Conservation (phyloP, 1,140 invertebrate species). For the Samia ricini region DNA sequence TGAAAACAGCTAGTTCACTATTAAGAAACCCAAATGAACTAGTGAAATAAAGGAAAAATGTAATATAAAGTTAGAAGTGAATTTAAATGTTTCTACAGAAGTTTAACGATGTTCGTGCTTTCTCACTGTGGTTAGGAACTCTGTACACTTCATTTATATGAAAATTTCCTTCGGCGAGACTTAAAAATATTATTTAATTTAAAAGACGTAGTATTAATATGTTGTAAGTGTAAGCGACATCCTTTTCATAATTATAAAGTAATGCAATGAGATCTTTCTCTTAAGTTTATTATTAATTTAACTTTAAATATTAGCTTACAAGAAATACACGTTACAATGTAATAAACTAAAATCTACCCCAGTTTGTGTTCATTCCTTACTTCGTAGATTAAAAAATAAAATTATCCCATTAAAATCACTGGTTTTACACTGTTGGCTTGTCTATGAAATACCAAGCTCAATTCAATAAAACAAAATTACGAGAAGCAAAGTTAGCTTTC, state of each 20-base stretch:
- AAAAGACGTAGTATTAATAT: too few relatives aligned
- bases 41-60: slow-evolving; percentile 4
- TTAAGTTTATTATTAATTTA: too few relatives aligned
- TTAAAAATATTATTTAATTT: slow-evolving; percentile 27
- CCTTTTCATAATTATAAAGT: too few relatives aligned
- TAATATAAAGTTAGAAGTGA: slow-evolving; percentile 25
- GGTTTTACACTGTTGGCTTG: background rate
- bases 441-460: slow-evolving; percentile 1
- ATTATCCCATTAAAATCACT: background rate
- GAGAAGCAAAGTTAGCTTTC: slow-evolving; percentile 53
- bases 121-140: slow-evolving; percentile 30
- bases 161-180: slow-evolving; percentile 37
- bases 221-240: background rate
- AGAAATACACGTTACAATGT: too few relatives aligned
- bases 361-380: too few relatives aligned
- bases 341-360: too few relatives aligned
- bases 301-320: too few relatives aligned
- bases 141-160: slow-evolving; percentile 45
- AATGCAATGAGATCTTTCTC: too few relatives aligned
- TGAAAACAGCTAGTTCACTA: background rate
- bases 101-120: slow-evolving; percentile 24
- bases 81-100: slow-evolving; percentile 34
- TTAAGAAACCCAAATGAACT: background rate
- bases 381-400: too few relatives aligned
- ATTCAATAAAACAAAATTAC: slow-evolving; percentile 47